Percentiles rank a stretch among this genome's conserved stretches.
These are phyloP conservation scores for Aradus depressus DNA, from an alignment of 2,888 invertebrate genomes.

Conservation along the genomic window DNA sequence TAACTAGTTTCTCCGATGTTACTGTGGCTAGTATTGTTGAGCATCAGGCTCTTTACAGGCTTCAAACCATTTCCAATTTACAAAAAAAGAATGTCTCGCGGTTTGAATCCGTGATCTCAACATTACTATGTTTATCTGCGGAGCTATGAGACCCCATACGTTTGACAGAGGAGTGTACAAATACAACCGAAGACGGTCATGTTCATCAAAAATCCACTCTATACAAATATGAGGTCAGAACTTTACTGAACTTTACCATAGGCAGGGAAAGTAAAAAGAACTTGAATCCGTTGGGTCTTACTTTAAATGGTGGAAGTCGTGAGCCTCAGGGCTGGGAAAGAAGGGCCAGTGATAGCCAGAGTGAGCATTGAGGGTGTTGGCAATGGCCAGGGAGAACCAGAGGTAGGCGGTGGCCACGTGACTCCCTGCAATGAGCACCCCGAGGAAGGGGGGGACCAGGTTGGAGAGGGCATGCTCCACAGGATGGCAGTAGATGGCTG, in stretches of 20 bases:
- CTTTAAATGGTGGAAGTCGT: constrained; percentile 81
- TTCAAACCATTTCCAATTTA: not conserved
- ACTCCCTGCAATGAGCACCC: constrained; percentile 60
- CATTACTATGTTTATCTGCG: not conserved
- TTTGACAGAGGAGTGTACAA: no score
- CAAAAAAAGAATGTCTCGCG: constrained; percentile 3
- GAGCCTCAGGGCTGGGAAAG: constrained; percentile 73
- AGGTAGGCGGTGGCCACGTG: constrained; percentile 66
- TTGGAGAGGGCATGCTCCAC: constrained; percentile 66
- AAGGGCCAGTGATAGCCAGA: constrained; percentile 78
- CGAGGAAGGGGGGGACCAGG: constrained; percentile 61
- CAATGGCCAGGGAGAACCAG: constrained; percentile 67
- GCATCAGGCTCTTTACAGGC: no score
- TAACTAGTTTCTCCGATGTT: no score
- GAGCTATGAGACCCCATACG: no score
- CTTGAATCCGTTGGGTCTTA: constrained; percentile 37
- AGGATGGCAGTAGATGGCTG: constrained; percentile 70
- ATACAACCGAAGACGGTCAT: no score
- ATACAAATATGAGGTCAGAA: no score
- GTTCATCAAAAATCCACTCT: no score
- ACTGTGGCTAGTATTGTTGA: no score
- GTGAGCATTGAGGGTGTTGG: constrained; percentile 69
- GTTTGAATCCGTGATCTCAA: not conserved
- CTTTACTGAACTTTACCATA: no score
- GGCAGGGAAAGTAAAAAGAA: not conserved